Evolutionary conservation across 2,888 invertebrate species (phyloP).

Genomic region (Uropetala carovei): DNA sequence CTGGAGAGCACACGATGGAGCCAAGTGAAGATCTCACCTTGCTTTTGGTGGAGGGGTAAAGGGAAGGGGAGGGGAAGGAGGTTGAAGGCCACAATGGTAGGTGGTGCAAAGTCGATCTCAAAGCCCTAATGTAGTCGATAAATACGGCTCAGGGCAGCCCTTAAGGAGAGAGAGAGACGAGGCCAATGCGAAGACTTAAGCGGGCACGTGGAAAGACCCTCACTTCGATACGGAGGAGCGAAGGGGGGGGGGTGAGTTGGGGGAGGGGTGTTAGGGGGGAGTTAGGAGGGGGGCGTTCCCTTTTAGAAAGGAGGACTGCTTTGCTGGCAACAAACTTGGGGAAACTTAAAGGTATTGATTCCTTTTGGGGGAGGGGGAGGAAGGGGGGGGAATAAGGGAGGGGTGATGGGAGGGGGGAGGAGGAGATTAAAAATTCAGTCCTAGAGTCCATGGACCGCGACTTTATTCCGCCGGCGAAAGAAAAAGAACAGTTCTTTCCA

Average conservation of each 20-base stretch:
- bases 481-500: not conserved
- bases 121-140: slow-evolving; percentile 54
- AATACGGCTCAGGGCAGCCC: slow-evolving; percentile 37
- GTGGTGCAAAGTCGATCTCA: slow-evolving; percentile 20
- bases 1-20: too few species aligned
- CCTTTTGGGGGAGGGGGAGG: not conserved
- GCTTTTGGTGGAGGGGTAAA: not conserved
- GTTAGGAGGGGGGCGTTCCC: too few species aligned
- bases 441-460: not conserved
- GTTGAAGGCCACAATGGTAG: slow-evolving; percentile 17
- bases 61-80: not conserved
- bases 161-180: not conserved
- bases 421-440: slow-evolving; percentile 28
- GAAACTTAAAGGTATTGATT: not conserved
- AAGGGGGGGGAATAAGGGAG: too few species aligned
- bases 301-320: not conserved
- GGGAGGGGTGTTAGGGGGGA: too few species aligned
- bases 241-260: too few species aligned
- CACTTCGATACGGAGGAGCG: too few species aligned
- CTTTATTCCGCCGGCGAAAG: not conserved
- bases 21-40: slow-evolving; percentile 41
- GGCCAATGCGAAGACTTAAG: not conserved
- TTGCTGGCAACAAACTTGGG: not conserved
- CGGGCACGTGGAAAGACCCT: not conserved
- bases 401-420: too few species aligned